A percentile compares a stretch with the other conserved stretches of the same genome.
These are phyloP conservation scores for Phalloptychus januarius DNA, from an alignment of 2,797 vertebrate species.

Conservation along the genomic window DNA sequence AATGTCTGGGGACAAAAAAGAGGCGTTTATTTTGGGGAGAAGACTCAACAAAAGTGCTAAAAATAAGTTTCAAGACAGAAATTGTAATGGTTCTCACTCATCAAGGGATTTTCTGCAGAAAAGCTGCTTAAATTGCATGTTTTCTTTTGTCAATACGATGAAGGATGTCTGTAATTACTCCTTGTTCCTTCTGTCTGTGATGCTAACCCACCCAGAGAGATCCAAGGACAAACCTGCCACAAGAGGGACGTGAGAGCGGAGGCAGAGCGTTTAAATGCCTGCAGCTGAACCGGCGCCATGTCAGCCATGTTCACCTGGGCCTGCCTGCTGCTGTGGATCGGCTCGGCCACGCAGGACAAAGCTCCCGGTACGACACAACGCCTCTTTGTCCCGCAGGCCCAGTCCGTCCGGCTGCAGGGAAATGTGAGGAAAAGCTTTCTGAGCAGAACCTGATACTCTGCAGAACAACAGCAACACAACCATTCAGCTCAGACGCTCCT, in stretches of 20 bases:
- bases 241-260: background rate
- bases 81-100: conserved; percentile 17
- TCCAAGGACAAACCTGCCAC: conserved; percentile 23
- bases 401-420: conserved; percentile 19
- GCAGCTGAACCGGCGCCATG: conserved; percentile 53
- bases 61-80: conserved; percentile 6
- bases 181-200: conserved; percentile 11
- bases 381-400: conserved; percentile 54
- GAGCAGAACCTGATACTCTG: conserved; percentile 21
- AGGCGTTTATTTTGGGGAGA: background rate
- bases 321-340: conserved; percentile 65
- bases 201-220: conserved; percentile 49
- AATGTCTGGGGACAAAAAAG: background rate
- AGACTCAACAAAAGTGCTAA: conserved; percentile 13
- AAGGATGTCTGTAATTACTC: conserved; percentile 61
- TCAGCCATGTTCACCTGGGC: conserved; percentile 58
- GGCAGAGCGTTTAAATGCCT: background rate
- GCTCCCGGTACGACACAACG: conserved; percentile 71
- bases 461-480: background rate
- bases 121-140: conserved; percentile 40
- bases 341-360: conserved; percentile 58
- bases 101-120: conserved; percentile 8
- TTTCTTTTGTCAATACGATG: conserved; percentile 12
- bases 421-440: conserved; percentile 7
- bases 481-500: background rate